Evolutionary conservation across 1,140 invertebrate genomes (phyloP).

Genomic region (Bombus waltoni): DNA sequence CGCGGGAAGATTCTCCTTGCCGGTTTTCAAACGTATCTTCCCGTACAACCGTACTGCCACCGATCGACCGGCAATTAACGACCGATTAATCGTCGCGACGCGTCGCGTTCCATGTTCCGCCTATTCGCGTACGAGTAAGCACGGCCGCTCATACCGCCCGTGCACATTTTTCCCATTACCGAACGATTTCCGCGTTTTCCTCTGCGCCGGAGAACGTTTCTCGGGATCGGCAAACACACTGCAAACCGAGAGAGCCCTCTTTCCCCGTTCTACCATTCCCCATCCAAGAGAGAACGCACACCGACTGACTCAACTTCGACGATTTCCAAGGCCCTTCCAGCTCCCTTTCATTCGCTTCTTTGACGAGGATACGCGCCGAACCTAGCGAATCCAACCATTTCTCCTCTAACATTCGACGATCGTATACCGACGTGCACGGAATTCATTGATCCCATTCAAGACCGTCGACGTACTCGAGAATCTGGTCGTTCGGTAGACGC

Average conservation of each 20-base stretch:
- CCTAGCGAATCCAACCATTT: not conserved
- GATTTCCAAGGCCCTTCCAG: constrained; percentile 6
- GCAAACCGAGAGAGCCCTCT: not conserved
- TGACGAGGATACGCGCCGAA: not conserved
- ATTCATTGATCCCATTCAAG: constrained; percentile 10
- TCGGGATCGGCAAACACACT: constrained; percentile 11
- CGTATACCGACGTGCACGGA: not conserved
- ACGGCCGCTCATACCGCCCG: rapidly evolving
- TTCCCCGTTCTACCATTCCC: not conserved
- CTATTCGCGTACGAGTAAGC: not conserved
- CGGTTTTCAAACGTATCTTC: constrained; percentile 20
- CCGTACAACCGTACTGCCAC: not conserved
- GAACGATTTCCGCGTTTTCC: not conserved
- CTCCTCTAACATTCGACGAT: constrained; percentile 9
- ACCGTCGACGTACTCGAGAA: not conserved
- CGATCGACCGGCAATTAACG: constrained; percentile 35
- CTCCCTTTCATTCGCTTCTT: constrained; percentile 16
- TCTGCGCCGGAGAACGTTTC: not conserved
- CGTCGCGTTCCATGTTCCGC: not conserved
- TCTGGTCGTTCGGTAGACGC: not conserved
- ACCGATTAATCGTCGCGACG: constrained; percentile 27
- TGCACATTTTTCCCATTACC: not conserved
- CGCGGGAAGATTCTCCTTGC: constrained; percentile 33
- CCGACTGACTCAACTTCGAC: not conserved
- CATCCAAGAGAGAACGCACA: not conserved